Conservation (phyloP, 30 jellyfish, hydroid and myxozoan species). For the Hydractinia echinata region DNA sequence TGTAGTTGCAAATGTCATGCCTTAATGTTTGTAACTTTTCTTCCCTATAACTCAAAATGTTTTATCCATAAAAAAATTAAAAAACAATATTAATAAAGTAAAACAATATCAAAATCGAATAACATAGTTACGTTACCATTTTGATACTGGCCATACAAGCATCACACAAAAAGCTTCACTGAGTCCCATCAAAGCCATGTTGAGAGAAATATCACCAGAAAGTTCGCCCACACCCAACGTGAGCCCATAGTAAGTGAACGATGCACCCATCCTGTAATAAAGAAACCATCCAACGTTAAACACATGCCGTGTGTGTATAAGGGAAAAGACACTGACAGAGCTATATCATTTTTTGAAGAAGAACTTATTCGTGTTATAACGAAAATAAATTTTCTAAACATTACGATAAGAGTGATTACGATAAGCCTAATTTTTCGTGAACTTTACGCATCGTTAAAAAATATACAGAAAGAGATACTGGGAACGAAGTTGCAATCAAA, state of each 20-base stretch:
- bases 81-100: background rate
- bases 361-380: no score
- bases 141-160: constrained; percentile 14
- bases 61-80: background rate
- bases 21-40: background rate
- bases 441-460: no score
- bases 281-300: background rate
- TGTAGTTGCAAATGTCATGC: no score
- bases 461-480: no score
- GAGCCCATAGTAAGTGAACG: constrained; percentile 46
- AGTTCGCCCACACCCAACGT: constrained; percentile 58
- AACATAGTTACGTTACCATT: no score
- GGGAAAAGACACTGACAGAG: no score
- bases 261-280: constrained; percentile 35
- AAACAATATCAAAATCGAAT: background rate
- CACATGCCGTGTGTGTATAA: no score
- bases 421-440: no score
- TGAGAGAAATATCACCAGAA: constrained; percentile 44
- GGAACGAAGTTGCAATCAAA: no score
- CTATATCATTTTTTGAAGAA: no score
- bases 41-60: background rate
- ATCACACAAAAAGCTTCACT: constrained; percentile 22
- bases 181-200: constrained; percentile 34
- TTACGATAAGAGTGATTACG: no score
- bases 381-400: no score